Evolutionary conservation across 2,888 invertebrate species (phyloP), one percentile per base, ranked within the genome.

Genomic region (Malacosoma neustria): DNA sequence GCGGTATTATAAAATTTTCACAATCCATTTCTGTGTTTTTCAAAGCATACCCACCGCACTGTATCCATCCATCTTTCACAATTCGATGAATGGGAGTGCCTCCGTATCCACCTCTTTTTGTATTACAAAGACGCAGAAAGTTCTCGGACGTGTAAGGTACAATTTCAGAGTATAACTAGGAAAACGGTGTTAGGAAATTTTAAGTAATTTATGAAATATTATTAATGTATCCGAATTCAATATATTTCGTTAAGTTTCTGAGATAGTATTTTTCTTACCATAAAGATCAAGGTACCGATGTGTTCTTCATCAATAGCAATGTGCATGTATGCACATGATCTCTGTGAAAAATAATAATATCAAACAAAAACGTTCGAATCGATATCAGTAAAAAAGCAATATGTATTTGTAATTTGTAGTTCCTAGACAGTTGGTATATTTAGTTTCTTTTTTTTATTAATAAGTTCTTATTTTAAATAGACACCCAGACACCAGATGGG

Each of bases 61-160:
- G 93, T 29, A 93, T 87, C 92, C 92, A 93, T 35, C 91, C 87
- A 44, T 88, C 88, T 52, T 88, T 87, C 9, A 91, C 91, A 34
- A 93, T 88, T 38, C 93, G 84, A 54, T 91, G 91, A 11, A 92
- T 72, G 2, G 87, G 80, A 1, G 89, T 87, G 34, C 88, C 87
- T 22, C 74, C 61, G 58, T 88, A 89, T 4, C 89, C 88, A 4
- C 82, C 77, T 29, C 50, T 71, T 32, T 48, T 72, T 3, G 61
- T 61, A 31, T 68, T 72, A 54, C 90, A 90, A 12, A 88, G 74
- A 11, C 86, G 84, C 13, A 89, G 56, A 51, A 91, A 91, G 48
- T 88, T 87, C 36, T 86, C 80, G 46, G 88, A 87, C 0, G 90
- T 89, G 29, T 63, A 51, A 1, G 90, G 90, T 1, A 88, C 81